A percentile compares a stretch with the other conserved stretches of the same genome.
phyloP scores from a whole-genome alignment of 2,888 invertebrate genomes.

The Phlogophora meticulosa region DNA sequence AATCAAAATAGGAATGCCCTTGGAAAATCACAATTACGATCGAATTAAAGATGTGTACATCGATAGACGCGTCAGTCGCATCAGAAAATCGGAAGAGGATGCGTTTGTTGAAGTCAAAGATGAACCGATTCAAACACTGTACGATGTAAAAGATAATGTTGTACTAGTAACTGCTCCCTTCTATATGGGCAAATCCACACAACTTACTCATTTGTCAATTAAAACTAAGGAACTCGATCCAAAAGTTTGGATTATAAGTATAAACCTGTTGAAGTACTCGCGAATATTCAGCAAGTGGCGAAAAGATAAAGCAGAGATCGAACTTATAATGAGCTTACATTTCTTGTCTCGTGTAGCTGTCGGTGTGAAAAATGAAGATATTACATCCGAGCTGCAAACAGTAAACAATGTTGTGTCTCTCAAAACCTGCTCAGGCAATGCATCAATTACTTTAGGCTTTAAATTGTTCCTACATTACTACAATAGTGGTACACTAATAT shows the following conservation, averaged over 20 bases:
- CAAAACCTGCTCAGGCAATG: constrained; percentile 15
- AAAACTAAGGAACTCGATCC: constrained; percentile 33
- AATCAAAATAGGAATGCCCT: not conserved
- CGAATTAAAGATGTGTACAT: not conserved
- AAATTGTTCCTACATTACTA: constrained; percentile 52
- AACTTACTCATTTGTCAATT: constrained; percentile 49
- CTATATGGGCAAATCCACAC: constrained; percentile 61
- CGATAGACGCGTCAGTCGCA: not conserved
- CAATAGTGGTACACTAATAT: constrained; percentile 41
- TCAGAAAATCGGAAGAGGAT: not conserved
- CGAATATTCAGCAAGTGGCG: constrained; percentile 41
- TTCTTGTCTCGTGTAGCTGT: constrained; percentile 26
- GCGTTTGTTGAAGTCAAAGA: not conserved
- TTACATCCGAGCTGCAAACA: constrained; percentile 4
- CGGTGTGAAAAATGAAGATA: not conserved
- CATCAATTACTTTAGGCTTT: constrained; percentile 22
- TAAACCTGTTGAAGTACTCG: constrained; percentile 44
- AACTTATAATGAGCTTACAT: constrained; percentile 13
- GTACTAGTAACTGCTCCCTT: constrained; percentile 39
- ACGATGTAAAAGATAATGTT: constrained; percentile 13
- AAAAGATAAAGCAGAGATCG: not conserved
- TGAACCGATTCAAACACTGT: constrained; percentile 16
- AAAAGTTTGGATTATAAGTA: constrained; percentile 48
- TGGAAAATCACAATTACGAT: not conserved
- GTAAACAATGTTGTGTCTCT: not conserved